phyloP scores from a whole-genome alignment of 1,140 invertebrate genomes.

The Paraescarpia echinospica region DNA sequence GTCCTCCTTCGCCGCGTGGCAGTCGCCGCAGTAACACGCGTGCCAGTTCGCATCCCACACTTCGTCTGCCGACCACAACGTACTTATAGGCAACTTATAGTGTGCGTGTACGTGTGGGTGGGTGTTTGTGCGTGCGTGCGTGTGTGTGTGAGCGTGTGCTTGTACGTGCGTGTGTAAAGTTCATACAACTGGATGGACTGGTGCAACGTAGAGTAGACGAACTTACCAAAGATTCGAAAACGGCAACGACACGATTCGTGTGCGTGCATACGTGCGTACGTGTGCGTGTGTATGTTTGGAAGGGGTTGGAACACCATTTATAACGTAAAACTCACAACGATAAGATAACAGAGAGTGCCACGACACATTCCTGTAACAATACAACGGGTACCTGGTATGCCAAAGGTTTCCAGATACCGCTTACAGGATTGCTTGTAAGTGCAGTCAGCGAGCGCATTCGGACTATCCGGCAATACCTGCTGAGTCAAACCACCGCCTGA shows the following conservation, averaged over 20 bases:
- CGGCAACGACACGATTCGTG: no score
- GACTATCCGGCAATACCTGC: not conserved
- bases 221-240: no score
- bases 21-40: constrained; percentile 61
- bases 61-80: not conserved
- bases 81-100: no score
- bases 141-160: no score
- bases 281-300: no score
- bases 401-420: not conserved
- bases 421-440: not conserved
- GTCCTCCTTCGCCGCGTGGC: constrained; percentile 61
- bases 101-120: no score
- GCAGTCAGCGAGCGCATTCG: not conserved
- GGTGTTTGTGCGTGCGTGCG: no score
- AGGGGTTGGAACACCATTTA: no score
- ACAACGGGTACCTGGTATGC: not conserved
- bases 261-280: no score
- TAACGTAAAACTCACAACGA: not conserved
- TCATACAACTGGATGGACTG: no score
- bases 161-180: no score
- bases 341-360: not conserved
- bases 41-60: not conserved
- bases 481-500: not conserved
- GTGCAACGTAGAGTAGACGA: no score
- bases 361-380: not conserved